phyloP scores from a whole-genome alignment of 2,888 invertebrate genomes.

The Cremastinae sp. region DNA sequence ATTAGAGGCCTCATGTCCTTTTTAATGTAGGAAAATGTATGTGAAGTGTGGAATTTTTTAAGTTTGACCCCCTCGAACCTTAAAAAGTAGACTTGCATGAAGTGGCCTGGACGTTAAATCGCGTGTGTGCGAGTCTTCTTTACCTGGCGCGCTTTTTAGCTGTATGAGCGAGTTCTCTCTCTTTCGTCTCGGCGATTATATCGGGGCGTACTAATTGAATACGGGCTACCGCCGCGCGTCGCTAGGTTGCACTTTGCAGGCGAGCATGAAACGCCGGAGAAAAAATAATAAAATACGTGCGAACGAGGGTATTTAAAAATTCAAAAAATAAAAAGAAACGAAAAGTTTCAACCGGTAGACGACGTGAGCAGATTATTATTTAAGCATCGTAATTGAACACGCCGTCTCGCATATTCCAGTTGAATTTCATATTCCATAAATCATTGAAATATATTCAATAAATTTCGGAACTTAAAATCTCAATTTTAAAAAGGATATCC shows the following conservation, averaged over 20 bases:
- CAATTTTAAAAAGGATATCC: no score
- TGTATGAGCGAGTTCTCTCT: slow-evolving; percentile 68
- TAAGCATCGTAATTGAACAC: slow-evolving; percentile 43
- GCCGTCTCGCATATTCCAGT: slow-evolving; percentile 14
- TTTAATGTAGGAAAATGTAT: no score
- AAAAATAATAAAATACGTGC: slow-evolving; percentile 35
- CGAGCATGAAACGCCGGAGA: slow-evolving; percentile 19
- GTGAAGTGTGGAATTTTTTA: no score
- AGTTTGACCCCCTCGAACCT: not conserved
- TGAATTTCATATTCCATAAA: slow-evolving; percentile 25
- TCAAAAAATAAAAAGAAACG: no score
- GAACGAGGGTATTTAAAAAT: slow-evolving; percentile 25
- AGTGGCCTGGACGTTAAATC: slow-evolving; percentile 34
- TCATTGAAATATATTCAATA: slow-evolving; percentile 11
- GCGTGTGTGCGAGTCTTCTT: slow-evolving; percentile 23
- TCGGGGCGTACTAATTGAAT: slow-evolving; percentile 75
- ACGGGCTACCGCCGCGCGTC: slow-evolving; percentile 62
- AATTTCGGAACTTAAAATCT: not conserved
- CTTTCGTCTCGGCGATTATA: slow-evolving; percentile 70
- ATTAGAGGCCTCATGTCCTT: no score
- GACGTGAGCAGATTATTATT: slow-evolving; percentile 27
- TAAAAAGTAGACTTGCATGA: slow-evolving; percentile 48
- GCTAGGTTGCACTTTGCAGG: slow-evolving; percentile 44
- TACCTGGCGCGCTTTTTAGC: slow-evolving; percentile 36
- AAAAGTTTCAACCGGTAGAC: not conserved